Conservation (phyloP, 2,797 vertebrate species). For the Eurystomus glaucurus region DNA sequence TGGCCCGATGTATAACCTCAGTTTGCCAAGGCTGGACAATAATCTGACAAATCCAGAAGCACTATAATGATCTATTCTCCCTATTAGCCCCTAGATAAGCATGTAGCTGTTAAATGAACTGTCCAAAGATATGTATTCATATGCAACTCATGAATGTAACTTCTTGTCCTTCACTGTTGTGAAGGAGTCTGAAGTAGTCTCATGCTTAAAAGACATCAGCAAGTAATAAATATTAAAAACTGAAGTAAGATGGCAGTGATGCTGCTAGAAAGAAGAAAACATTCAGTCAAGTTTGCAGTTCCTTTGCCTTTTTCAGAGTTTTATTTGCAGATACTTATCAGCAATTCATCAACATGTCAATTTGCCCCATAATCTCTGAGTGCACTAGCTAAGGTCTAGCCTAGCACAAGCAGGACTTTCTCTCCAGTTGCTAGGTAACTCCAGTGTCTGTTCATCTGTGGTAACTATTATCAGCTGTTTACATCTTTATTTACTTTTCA, state of each 20-base stretch:
- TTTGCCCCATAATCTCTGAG: constrained; percentile 42
- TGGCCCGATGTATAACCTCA: not conserved
- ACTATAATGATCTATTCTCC: not conserved
- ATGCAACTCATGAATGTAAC: not conserved
- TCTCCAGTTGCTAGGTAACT: constrained; percentile 63
- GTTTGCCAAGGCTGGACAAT: not conserved
- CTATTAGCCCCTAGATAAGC: not conserved
- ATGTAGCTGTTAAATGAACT: not conserved
- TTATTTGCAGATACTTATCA: constrained; percentile 48
- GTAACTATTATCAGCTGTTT: not conserved
- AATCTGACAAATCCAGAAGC: not conserved
- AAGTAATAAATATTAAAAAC: constrained; percentile 30
- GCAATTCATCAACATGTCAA: constrained; percentile 54
- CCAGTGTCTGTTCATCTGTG: not conserved
- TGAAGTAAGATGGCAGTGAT: not conserved
- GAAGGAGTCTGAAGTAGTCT: not conserved
- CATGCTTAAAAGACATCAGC: not conserved
- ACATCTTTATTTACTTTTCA: constrained; percentile 51
- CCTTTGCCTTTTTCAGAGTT: constrained; percentile 33
- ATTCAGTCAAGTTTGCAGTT: not conserved
- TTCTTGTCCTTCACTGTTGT: not conserved
- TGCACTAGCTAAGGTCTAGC: not conserved
- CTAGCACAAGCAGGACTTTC: not conserved
- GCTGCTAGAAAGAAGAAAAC: not conserved
- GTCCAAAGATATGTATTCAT: not conserved